Evolutionary conservation across 2,113 vertebrate species (phyloP), one percentile per base, ranked within the genome.

Genomic region (Neotragus pygmaeus): DNA sequence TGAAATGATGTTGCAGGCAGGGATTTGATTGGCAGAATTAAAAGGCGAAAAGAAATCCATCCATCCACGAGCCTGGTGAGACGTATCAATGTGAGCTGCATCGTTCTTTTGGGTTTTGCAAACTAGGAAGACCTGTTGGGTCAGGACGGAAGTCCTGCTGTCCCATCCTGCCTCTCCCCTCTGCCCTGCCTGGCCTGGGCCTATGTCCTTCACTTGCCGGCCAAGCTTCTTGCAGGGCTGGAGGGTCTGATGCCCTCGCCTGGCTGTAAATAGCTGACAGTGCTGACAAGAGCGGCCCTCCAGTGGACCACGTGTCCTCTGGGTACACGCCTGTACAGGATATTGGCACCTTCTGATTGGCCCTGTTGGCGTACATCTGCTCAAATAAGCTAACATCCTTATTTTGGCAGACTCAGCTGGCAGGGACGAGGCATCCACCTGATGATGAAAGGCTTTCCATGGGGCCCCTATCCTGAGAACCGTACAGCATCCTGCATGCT

Each of bases 51-150:
- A 25, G 57, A 60, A 80, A 16, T 27, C 62, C 93, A 16, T 6
- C 36, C 70, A 2, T 39, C 87, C 98, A 17, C 1, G 3, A 81
- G 78, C 78, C 49, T 55, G 27, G 33, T 2, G 91, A 81, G 64
- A 16, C 7, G 1, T 23, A 49, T 9, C 2, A 11, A 12, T 36
- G 57, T 14, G 0, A 36, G 6, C 1, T 3, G 11, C 23, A 2
- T 27, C 5, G n/a, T 25, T 55, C 33, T 9, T 43, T 9, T 27
- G 81, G 55, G n/a, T 27, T 91, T 62, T 36, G 39, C 47, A n/a
- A 82, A 28, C 75, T 4, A 27, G 43, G 39, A 28, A 49, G 87
- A 17, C 17, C 12, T 11, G 0, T 0, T 23, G 30, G 19, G 15
- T 78, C 39, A 9, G 19, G 27, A 45, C 28, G 4, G 45, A 43